These are phyloP conservation scores for Tamandua tetradactyla DNA, from an alignment of 2,797 vertebrate species.

Conservation along the genomic window DNA sequence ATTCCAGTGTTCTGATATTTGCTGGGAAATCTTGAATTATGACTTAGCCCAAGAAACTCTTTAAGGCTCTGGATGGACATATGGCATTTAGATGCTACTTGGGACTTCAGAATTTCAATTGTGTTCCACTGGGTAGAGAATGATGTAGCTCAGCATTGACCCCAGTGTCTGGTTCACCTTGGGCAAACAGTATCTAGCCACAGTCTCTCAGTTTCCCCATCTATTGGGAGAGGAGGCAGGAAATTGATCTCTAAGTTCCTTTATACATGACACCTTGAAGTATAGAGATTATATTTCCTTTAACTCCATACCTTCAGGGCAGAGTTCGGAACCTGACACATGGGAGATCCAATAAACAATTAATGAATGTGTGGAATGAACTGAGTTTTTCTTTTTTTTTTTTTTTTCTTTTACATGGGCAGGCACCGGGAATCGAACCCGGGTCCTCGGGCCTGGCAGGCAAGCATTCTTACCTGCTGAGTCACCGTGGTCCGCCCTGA, in stretches of 20 bases:
- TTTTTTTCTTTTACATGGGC: no score
- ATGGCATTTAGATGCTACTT: background rate
- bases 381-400: background rate
- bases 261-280: background rate
- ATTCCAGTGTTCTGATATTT: constrained; percentile 22
- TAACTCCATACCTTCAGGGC: background rate
- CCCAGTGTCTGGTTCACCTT: background rate
- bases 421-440: no score
- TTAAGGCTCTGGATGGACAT: background rate
- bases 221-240: background rate
- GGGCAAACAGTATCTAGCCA: background rate
- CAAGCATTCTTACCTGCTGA: no score
- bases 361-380: background rate
- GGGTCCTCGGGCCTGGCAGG: no score
- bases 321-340: background rate
- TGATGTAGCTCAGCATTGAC: background rate
- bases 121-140: background rate
- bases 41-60: background rate
- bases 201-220: background rate
- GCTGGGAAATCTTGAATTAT: constrained; percentile 27
- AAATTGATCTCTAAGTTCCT: background rate
- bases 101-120: constrained; percentile 19
- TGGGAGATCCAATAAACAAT: background rate
- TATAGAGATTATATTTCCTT: background rate
- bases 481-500: no score